Evolutionary conservation across 2,888 invertebrate genomes (phyloP).

Genomic region (Eristalis pertinax): DNA sequence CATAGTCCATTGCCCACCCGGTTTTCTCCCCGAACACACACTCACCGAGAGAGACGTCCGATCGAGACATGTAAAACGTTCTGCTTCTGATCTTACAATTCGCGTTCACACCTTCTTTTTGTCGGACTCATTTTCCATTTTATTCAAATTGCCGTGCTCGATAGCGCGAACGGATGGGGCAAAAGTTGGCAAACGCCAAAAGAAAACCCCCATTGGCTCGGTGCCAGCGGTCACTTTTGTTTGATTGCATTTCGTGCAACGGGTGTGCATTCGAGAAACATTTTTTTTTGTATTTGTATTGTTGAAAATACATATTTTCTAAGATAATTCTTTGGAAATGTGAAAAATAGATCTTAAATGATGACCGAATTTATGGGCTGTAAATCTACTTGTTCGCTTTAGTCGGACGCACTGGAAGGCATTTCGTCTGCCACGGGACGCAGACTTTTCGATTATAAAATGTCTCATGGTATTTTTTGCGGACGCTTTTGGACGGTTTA

Average conservation of each 20-base stretch:
- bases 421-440: background rate
- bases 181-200: conserved; percentile 28
- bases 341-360: background rate
- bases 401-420: background rate
- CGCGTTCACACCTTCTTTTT: background rate
- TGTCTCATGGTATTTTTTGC: no score
- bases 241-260: conserved; percentile 45
- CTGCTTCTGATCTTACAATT: conserved; percentile 4
- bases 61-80: conserved; percentile 5
- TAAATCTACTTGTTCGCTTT: background rate
- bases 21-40: no score
- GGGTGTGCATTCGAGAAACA: background rate
- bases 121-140: background rate
- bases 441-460: no score
- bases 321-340: background rate
- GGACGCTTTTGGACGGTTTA: no score
- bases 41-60: no score
- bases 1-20: background rate
- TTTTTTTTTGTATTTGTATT: background rate
- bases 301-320: background rate
- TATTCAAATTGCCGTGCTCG: background rate
- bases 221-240: conserved; percentile 39
- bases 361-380: background rate
- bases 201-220: conserved; percentile 39
- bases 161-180: background rate